phyloP scores from a whole-genome alignment of 2,113 vertebrate genomes.

The Leptodactylus fuscus region DNA sequence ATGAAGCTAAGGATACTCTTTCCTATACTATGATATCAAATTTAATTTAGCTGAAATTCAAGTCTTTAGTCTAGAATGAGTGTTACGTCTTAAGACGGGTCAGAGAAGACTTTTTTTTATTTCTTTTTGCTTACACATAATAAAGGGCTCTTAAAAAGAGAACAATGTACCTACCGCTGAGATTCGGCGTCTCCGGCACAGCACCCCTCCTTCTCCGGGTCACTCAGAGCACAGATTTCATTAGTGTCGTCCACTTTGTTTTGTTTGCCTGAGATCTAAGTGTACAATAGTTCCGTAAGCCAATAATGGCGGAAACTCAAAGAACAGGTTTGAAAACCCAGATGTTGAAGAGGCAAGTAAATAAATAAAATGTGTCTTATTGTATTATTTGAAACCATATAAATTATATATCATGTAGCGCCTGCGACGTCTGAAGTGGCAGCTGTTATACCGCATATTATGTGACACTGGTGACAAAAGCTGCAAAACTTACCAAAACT shows the following conservation, averaged over 20 bases:
- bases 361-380: constrained; percentile 19
- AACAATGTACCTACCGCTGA: neutral
- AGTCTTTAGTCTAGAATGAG: neutral
- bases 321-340: constrained; percentile 10
- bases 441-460: neutral
- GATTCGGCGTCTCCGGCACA: neutral
- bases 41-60: neutral
- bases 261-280: neutral
- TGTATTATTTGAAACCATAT: neutral
- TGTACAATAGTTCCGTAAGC: neutral
- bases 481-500: neutral
- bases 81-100: too few species aligned
- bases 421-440: neutral
- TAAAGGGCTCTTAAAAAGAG: neutral
- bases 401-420: neutral
- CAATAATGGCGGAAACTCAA: neutral
- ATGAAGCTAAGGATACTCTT: neutral
- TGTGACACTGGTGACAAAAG: neutral
- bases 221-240: neutral
- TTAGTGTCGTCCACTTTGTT: neutral
- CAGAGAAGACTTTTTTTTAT: too few species aligned
- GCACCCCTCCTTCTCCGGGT: neutral
- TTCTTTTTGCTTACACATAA: too few species aligned
- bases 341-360: constrained; percentile 7
- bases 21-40: neutral